These are phyloP conservation scores for Himantopus leucocephalus DNA, from an alignment of 2,113 vertebrate genomes.

Conservation along the genomic window DNA sequence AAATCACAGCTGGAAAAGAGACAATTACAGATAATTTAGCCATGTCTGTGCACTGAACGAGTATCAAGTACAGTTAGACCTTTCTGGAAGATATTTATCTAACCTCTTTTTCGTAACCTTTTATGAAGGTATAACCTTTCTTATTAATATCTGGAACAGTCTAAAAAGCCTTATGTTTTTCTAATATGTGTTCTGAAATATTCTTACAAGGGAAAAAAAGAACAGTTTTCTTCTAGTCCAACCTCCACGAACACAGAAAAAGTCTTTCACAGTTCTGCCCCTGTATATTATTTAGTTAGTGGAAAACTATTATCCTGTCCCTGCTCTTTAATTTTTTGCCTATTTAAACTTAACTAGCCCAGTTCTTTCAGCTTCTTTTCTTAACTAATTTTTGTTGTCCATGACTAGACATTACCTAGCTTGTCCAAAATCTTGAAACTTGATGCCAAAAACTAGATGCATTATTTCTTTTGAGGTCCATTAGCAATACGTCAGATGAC, in stretches of 20 bases:
- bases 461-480: neutral
- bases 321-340: neutral
- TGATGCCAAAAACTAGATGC: neutral
- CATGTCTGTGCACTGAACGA: neutral
- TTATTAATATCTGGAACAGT: neutral
- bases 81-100: neutral
- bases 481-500: neutral
- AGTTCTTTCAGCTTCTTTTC: neutral
- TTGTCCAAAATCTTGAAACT: neutral
- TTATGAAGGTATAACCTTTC: neutral
- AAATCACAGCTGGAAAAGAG: neutral
- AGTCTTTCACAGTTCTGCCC: neutral
- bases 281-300: neutral
- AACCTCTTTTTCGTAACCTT: neutral
- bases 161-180: neutral
- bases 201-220: neutral
- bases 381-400: neutral
- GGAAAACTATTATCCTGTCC: neutral
- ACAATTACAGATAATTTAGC: neutral
- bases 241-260: neutral
- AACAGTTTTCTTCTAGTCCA: neutral
- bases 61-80: neutral
- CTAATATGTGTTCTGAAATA: neutral
- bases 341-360: neutral
- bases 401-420: neutral